Evolutionary conservation across 2,797 vertebrate genomes (phyloP).

Genomic region (Hydrophis major): DNA sequence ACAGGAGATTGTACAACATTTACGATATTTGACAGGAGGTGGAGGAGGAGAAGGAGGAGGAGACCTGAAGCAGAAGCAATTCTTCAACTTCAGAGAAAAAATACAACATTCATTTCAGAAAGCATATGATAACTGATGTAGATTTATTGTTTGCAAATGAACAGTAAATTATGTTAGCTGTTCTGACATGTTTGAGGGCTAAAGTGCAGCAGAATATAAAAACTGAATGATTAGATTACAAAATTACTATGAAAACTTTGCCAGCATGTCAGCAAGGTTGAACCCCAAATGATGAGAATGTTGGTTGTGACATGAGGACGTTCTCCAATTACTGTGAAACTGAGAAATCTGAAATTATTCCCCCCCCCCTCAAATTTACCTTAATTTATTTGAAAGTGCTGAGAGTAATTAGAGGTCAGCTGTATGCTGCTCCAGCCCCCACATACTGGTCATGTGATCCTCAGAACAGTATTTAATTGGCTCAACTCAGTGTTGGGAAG

Average conservation of each 20-base stretch:
- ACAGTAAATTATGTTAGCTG: neutral
- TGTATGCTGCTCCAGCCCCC: neutral
- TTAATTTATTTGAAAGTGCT: neutral
- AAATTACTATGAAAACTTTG: neutral
- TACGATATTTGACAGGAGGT: neutral
- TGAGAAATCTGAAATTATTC: neutral
- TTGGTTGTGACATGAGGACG: neutral
- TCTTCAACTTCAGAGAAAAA: neutral
- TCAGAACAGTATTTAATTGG: neutral
- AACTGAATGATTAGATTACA: neutral
- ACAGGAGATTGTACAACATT: neutral
- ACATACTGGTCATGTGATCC: neutral
- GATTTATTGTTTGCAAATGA: slow-evolving; percentile 13
- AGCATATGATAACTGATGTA: neutral
- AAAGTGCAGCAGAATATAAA: neutral
- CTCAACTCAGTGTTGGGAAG: neutral
- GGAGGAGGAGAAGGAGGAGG: neutral
- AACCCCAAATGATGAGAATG: neutral
- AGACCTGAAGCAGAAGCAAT: neutral
- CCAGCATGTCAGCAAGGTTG: neutral
- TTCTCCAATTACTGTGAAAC: neutral
- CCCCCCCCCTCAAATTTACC: neutral
- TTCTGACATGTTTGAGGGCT: slow-evolving; percentile 3
- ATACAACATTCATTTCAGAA: neutral
- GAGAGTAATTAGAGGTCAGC: neutral